Conservation (phyloP, 2,113 vertebrate species). For the Percina caprodes region DNA sequence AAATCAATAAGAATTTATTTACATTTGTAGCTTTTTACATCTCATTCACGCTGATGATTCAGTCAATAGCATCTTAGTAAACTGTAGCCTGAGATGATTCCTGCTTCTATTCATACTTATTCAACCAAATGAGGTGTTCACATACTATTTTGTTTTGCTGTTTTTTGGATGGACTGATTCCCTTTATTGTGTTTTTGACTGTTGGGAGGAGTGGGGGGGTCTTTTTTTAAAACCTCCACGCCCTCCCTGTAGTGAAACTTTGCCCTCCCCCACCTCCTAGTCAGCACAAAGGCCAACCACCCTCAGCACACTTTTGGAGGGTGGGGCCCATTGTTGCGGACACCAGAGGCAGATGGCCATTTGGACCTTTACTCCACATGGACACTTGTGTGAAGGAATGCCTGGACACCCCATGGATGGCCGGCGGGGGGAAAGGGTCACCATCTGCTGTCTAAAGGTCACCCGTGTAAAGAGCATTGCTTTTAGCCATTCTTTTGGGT, state of each 20-base stretch:
- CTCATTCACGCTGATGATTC: not conserved
- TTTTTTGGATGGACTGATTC: not conserved
- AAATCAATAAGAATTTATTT: not conserved
- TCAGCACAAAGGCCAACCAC: constrained; percentile 60
- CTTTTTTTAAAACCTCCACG: constrained; percentile 11
- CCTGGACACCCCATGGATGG: constrained; percentile 64
- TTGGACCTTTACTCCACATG: constrained; percentile 62
- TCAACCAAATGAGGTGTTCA: not conserved
- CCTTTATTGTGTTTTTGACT: constrained; percentile 20
- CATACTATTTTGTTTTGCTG: not conserved
- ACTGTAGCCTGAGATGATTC: not conserved
- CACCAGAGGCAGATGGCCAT: constrained; percentile 78
- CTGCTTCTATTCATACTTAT: too few species aligned
- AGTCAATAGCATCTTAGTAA: not conserved
- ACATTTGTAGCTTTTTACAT: not conserved
- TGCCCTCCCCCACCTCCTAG: constrained; percentile 41
- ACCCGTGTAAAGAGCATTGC: constrained; percentile 37
- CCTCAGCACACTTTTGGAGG: constrained; percentile 75
- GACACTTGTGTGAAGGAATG: constrained; percentile 75
- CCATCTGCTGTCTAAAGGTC: constrained; percentile 79
- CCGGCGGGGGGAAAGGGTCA: constrained; percentile 63
- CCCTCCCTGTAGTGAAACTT: constrained; percentile 20
- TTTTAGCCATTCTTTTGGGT: constrained; percentile 27
- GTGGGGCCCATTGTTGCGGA: constrained; percentile 67
- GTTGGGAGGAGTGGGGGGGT: not conserved